Percentiles rank a stretch among this genome's conserved stretches.
These are phyloP conservation scores for Agrochola lota DNA, from an alignment of 2,888 invertebrate species.

Conservation along the genomic window DNA sequence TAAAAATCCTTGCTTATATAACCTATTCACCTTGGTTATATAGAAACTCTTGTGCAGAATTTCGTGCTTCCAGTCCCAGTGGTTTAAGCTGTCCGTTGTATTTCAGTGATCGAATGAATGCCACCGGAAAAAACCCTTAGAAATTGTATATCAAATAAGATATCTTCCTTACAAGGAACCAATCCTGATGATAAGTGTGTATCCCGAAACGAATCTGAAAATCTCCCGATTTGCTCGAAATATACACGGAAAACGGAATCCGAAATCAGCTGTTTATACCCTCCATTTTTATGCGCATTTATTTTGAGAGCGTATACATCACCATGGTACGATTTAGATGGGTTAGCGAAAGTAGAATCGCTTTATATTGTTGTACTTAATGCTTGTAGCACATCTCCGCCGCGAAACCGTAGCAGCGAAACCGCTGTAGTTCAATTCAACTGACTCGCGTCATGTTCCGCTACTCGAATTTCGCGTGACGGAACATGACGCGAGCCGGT, in stretches of 20 bases:
- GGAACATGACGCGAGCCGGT: too few relatives aligned
- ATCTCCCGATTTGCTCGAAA: constrained; percentile 47
- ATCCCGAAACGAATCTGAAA: constrained; percentile 42
- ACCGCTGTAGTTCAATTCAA: too few relatives aligned
- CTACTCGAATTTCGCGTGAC: too few relatives aligned
- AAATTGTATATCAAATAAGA: constrained; percentile 21
- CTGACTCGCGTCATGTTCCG: too few relatives aligned
- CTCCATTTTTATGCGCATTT: constrained; percentile 51
- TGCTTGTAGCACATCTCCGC: too few relatives aligned
- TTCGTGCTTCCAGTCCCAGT: background rate
- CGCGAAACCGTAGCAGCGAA: too few relatives aligned
- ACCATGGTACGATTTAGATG: constrained; percentile 34
- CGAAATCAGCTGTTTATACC: constrained; percentile 53
- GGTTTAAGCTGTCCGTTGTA: background rate
- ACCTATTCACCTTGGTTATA: background rate
- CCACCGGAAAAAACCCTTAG: background rate
- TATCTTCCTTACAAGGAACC: constrained; percentile 17
- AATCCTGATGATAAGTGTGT: constrained; percentile 51
- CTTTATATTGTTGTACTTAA: constrained; percentile 10
- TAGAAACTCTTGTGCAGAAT: background rate
- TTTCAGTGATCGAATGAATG: background rate
- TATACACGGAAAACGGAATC: constrained; percentile 47
- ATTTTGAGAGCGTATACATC: constrained; percentile 41
- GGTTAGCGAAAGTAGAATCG: constrained; percentile 18
- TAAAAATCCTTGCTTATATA: background rate